Percentiles rank a stretch among this genome's conserved stretches.
Conservation (phyloP, 2,113 vertebrate genomes). For the Silurus glanis region DNA sequence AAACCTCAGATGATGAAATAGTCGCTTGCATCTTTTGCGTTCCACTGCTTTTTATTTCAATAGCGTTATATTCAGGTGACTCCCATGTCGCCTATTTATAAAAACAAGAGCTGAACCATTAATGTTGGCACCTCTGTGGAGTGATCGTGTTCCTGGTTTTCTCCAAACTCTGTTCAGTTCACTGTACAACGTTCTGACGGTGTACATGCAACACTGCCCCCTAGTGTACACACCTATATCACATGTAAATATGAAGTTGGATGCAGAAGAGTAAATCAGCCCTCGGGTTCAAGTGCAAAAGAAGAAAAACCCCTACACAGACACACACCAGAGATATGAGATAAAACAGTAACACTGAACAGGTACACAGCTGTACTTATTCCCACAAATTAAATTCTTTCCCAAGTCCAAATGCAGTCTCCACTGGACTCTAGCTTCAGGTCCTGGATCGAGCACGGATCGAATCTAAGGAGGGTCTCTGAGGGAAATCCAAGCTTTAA, state of each 20-base stretch:
- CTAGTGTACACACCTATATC: background rate
- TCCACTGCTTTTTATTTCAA: background rate
- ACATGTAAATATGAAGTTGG: background rate
- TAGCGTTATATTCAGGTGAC: background rate
- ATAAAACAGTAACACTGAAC: background rate
- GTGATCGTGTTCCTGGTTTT: background rate
- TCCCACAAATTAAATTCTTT: constrained; percentile 14
- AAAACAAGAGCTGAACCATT: background rate
- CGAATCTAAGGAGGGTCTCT: background rate
- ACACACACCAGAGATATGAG: constrained; percentile 3
- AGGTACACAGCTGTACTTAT: constrained; percentile 41
- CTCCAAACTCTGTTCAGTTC: too few species aligned
- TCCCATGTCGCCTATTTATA: background rate
- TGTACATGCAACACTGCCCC: background rate
- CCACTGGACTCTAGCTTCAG: background rate
- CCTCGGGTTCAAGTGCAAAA: constrained; percentile 35
- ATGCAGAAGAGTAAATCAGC: constrained; percentile 21
- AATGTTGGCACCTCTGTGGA: background rate
- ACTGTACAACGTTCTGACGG: background rate
- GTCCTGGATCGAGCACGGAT: background rate
- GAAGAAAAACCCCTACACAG: constrained; percentile 43
- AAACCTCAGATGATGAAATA: too few species aligned
- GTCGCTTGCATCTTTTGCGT: too few species aligned
- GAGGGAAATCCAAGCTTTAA: background rate
- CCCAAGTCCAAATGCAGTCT: background rate